Evolutionary conservation across 1,140 invertebrate species (phyloP), one percentile per base, ranked within the genome.

Genomic region (Cyclargus thomasi): DNA sequence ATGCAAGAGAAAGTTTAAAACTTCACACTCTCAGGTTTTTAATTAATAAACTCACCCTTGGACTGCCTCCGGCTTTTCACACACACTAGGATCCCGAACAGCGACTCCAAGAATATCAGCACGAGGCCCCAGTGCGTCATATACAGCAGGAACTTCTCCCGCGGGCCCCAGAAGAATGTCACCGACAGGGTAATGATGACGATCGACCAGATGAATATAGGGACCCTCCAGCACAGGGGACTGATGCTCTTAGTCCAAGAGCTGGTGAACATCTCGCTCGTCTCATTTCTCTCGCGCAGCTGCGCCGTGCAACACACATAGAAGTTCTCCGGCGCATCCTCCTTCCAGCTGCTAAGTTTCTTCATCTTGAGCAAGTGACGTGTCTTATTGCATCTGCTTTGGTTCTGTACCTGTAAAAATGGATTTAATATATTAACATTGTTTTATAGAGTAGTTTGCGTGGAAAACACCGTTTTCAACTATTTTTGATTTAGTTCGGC

Each of bases 101-200:
- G 63, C 2, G 82, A 80, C 65, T 89, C 84, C 29, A 83, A 53
- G 16, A 83, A 72, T 53, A 89, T 83, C 21, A 89, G 75, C 2
- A 85, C 53, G 4, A 88, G 74, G 6, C 87, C 87, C 87, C 87
- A 90, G 62, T 90, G 85, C n/a, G 87, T 90, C 87, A 90, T 88
- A 65, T 90, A 90, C 6, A 89, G 64, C 21, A 86, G 70, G 67
- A 82, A 89, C 74, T 78, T 85, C 57, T 85, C 76, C 7, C 72
- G 70, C 11, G 82, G 80, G 55, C 85, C 85, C 85, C 86, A 88
- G 71, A 89, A 89, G 65, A 68, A 76, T 6, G 72, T 64, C 1
- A 79, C 69, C 0, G 86, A 87, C 75, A 80, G 83, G 57, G 71
- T 69, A 11, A 79, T 76, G 2, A 81, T 72, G 29, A 71, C 5